Percentiles rank a stretch among this genome's conserved stretches.
These are phyloP conservation scores for Myanophis thanlyinensis DNA, from an alignment of 2,113 vertebrate genomes.

Conservation along the genomic window DNA sequence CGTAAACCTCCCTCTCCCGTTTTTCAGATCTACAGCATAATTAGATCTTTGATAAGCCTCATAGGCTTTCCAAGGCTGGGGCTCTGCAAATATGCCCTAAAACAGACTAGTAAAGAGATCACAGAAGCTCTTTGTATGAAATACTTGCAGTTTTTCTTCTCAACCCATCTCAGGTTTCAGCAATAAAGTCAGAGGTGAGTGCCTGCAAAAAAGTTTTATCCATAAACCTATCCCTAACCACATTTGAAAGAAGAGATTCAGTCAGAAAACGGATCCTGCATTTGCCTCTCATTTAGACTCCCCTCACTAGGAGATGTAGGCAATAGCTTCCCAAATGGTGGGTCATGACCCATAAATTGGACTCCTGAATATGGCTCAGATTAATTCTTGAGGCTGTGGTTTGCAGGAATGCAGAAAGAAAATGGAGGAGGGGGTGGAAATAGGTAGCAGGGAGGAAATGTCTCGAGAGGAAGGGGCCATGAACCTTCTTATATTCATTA, in stretches of 20 bases:
- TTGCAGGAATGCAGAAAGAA: background rate
- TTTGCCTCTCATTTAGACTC: slow-evolving; percentile 22
- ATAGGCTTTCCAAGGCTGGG: background rate
- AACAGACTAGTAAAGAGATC: slow-evolving; percentile 13
- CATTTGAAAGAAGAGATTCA: slow-evolving; percentile 3
- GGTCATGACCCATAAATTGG: background rate
- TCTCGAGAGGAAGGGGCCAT: background rate
- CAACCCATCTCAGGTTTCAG: slow-evolving; percentile 3
- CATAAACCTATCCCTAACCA: background rate
- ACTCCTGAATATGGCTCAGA: background rate
- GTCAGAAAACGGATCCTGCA: background rate
- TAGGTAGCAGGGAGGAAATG: background rate
- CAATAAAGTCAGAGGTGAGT: background rate
- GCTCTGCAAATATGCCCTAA: background rate
- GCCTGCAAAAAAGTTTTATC: slow-evolving; percentile 1
- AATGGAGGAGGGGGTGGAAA: background rate
- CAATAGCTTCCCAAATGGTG: background rate
- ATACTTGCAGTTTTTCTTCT: background rate
- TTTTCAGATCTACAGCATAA: background rate
- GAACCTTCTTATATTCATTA: background rate
- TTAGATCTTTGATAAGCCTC: background rate
- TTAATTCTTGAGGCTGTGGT: background rate
- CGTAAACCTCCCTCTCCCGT: background rate
- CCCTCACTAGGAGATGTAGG: slow-evolving; percentile 30
- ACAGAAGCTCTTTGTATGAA: slow-evolving; percentile 23